Evolutionary conservation across 2,113 vertebrate genomes (phyloP).

Genomic region (Delphinapterus leucas): DNA sequence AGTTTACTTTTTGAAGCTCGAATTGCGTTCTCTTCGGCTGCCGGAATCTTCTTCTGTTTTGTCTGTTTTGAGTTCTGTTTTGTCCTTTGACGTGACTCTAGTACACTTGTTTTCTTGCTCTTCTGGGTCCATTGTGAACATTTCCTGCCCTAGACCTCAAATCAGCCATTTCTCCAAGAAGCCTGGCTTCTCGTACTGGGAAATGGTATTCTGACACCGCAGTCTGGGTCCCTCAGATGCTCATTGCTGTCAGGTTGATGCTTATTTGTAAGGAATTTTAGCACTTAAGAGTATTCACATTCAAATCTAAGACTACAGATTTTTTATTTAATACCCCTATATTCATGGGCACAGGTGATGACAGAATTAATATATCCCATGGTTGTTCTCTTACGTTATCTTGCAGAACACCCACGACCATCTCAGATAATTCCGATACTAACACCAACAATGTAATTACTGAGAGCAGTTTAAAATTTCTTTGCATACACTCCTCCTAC

Average conservation of each 20-base stretch:
- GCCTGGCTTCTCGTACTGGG: not conserved
- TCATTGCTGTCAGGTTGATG: not conserved
- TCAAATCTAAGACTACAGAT: not conserved
- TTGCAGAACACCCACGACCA: not conserved
- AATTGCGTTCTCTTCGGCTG: not conserved
- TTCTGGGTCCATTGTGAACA: no score
- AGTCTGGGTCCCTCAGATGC: not conserved
- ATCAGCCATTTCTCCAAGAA: not conserved
- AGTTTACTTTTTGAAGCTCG: not conserved
- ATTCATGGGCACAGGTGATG: not conserved
- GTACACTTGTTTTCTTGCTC: not conserved
- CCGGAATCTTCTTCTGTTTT: not conserved
- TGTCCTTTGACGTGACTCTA: not conserved
- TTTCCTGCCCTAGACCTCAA: not conserved
- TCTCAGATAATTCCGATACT: not conserved
- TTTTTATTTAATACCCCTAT: not conserved
- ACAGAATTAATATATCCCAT: not conserved
- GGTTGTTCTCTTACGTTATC: not conserved
- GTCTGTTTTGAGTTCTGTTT: not conserved
- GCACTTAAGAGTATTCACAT: not conserved
- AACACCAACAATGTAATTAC: not conserved
- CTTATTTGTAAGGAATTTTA: not conserved
- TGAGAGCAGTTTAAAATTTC: not conserved
- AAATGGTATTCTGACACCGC: not conserved
- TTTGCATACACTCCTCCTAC: no score